These are phyloP conservation scores for Trilocha varians DNA, from an alignment of 2,888 invertebrate species.

Conservation along the genomic window DNA sequence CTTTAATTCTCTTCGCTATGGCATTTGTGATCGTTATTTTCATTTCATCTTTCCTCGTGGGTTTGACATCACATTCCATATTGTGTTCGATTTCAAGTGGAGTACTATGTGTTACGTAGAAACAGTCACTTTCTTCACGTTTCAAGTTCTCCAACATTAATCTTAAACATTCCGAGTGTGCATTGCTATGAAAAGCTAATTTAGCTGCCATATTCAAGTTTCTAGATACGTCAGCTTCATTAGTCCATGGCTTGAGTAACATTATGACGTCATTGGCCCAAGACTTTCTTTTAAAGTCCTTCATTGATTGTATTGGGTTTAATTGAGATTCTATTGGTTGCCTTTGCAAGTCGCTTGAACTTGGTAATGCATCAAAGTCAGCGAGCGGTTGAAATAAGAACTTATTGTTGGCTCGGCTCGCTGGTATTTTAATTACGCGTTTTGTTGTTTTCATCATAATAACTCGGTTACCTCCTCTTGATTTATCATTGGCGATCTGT, in stretches of 20 bases:
- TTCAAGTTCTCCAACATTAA: constrained; percentile 43
- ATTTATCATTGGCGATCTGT: constrained; percentile 72
- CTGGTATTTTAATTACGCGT: constrained; percentile 80
- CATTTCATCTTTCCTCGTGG: constrained; percentile 34
- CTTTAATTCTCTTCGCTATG: constrained; percentile 57
- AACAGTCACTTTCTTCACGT: constrained; percentile 21
- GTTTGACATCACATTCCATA: constrained; percentile 9
- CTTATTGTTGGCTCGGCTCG: constrained; percentile 45
- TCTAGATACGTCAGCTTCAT: constrained; percentile 31
- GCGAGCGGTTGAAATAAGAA: constrained; percentile 55
- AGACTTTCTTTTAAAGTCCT: constrained; percentile 48
- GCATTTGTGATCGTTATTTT: constrained; percentile 44
- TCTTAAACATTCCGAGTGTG: constrained; percentile 45
- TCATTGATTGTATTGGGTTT: constrained; percentile 42
- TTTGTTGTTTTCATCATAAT: constrained; percentile 81
- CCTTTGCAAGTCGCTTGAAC: constrained; percentile 41
- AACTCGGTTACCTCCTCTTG: constrained; percentile 72
- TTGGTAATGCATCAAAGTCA: constrained; percentile 54
- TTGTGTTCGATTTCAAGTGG: constrained; percentile 13
- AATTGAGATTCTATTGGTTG: constrained; percentile 37
- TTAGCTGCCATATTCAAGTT: constrained; percentile 60
- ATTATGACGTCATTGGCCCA: constrained; percentile 57
- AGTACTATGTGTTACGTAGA: constrained; percentile 42
- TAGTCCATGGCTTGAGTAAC: constrained; percentile 49
- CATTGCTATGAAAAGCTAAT: constrained; percentile 46